Base-by-base conservation (phyloP, 2,113 vertebrate species). In the Pipra filicauda region DNA sequence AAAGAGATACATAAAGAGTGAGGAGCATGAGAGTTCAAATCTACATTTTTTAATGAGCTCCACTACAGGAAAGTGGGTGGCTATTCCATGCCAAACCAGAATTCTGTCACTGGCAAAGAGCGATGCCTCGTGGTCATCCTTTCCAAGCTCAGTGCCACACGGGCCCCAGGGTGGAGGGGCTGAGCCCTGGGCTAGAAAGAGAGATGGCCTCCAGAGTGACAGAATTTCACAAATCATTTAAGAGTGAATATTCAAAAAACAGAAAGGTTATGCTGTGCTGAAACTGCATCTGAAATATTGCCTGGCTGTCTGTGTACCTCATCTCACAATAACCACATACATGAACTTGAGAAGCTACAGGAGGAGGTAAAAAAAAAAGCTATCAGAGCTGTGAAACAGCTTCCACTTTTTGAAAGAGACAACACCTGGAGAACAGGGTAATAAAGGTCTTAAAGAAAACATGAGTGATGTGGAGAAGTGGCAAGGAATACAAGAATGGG, bases 51-150 rank as follows among this genome's bases (percentile, higher is more conserved):
- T 89, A 49, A 74, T 4, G 12, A 59, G 27, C n/a, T 84, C 31
- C 37, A n/a, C 61, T n/a, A 28, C 0, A 0, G 35, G 12, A 64
- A 87, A 52, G 19, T 15, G 24, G 9, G 35, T 74, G 39, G 22
- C 20, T 78, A 27, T 80, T 78, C 67, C 24, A 24, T 23, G 27
- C 22, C 57, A 61, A 88, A 54, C 3, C 2, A 15, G 20, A 85
- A 43, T 58, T 77, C 51, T 77, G 46, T 43, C 64, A 19, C 8
- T 24, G 43, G 48, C 16, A 62, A 76, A 70, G 0, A 72, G 24
- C 2, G 0, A 58, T 0, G 0, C 69, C 52, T 58, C 39, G 26
- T 33, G 43, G 74, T 12, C 2, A 1, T 58, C 37, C 57, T 81
- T 89, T 43, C 6, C 5, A 55, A 74, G 43, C 46, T 52, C 24